Evolutionary conservation across 2,113 vertebrate species (phyloP).

Genomic region (Crypturellus undulatus): DNA sequence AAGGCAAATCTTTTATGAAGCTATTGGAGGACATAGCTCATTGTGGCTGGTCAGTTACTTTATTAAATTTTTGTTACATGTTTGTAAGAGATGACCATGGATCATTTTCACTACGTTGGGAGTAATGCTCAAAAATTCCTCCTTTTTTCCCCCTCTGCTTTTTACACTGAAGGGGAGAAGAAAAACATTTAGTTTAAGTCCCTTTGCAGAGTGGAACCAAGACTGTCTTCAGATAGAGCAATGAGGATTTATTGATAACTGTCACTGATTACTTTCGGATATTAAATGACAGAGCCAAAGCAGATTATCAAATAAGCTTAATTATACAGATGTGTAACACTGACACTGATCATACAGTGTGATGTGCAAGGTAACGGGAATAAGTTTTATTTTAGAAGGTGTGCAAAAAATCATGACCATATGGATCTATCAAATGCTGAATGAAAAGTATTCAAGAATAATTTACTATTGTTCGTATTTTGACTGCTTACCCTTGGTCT

Average conservation of each 20-base stretch:
- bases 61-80: background rate
- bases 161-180: background rate
- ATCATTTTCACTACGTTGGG: background rate
- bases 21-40: background rate
- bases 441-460: background rate
- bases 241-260: background rate
- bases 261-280: background rate
- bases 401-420: background rate
- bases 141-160: background rate
- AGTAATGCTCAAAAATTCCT: background rate
- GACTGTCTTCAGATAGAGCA: background rate
- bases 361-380: slow-evolving; percentile 54
- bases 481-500: slow-evolving; percentile 15
- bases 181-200: background rate
- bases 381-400: background rate
- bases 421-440: slow-evolving; percentile 18
- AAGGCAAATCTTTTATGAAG: background rate
- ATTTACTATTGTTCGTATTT: background rate
- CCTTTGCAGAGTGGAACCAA: background rate
- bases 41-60: background rate
- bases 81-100: background rate
- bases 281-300: background rate
- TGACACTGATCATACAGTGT: slow-evolving; percentile 6
- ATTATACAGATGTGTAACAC: background rate
- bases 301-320: background rate